These are phyloP conservation scores for Metopolophium dirhodum DNA, from an alignment of 1,140 invertebrate genomes.

Conservation along the genomic window DNA sequence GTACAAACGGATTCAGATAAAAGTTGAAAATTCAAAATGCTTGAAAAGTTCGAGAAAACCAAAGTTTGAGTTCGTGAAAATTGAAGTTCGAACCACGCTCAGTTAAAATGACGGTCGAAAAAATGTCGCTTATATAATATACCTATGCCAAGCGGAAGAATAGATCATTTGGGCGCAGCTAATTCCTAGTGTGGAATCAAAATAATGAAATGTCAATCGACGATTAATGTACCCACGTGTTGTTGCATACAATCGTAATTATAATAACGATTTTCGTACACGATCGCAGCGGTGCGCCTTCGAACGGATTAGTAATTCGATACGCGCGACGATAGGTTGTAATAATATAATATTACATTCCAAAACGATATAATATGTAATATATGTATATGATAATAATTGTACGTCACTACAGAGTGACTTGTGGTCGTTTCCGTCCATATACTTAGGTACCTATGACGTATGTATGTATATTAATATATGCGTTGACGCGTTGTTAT, in stretches of 20 bases:
- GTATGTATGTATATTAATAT: no score
- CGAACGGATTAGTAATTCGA: background rate
- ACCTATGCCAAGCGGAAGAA: background rate
- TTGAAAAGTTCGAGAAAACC: background rate
- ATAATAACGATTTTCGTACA: background rate
- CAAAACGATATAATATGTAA: background rate
- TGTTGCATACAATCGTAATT: background rate
- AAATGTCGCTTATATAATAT: background rate
- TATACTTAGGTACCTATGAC: background rate
- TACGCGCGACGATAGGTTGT: background rate
- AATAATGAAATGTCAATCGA: background rate
- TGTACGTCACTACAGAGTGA: background rate
- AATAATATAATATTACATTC: background rate
- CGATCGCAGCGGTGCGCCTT: background rate
- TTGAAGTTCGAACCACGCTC: background rate
- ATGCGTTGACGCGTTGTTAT: no score
- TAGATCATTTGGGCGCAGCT: background rate
- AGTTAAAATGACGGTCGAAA: background rate
- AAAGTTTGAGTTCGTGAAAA: background rate
- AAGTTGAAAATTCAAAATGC: background rate
- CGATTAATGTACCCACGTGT: background rate
- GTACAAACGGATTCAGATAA: no score
- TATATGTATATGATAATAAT: background rate
- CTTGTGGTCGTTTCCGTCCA: background rate
- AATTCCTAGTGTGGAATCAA: background rate